A percentile compares a stretch with the other conserved stretches of the same genome.
phyloP scores from a whole-genome alignment of 1,140 invertebrate species.

The Trichonephila clavata region DNA sequence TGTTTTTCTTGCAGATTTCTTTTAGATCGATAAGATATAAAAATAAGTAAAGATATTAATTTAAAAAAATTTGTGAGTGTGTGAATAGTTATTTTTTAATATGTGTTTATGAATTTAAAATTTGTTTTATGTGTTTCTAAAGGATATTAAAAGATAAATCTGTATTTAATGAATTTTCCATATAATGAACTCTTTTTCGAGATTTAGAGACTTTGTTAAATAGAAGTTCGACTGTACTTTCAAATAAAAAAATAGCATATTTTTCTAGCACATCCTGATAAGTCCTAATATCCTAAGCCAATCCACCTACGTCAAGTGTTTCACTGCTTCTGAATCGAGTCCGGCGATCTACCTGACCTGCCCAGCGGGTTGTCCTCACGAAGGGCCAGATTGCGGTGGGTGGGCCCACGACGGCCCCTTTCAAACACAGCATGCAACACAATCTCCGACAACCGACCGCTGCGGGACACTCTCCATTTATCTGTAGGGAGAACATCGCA shows the following conservation, averaged over 20 bases:
- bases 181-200: no score
- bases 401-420: constrained; percentile 23
- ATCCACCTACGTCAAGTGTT: not conserved
- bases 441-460: constrained; percentile 5
- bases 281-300: not conserved
- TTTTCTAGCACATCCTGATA: not conserved
- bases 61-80: no score
- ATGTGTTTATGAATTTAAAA: no score
- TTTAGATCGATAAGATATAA: no score
- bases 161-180: no score
- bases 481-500: not conserved
- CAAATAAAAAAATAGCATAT: not conserved
- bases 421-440: not conserved
- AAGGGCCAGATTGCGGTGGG: not conserved
- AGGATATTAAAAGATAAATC: no score
- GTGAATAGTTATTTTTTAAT: no score
- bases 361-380: not conserved
- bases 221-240: no score
- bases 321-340: not conserved
- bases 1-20: no score
- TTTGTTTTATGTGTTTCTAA: no score
- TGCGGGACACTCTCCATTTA: not conserved
- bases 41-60: no score
- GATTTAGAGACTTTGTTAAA: no score
- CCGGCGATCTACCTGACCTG: constrained; percentile 1